Percentiles rank a stretch among this genome's conserved stretches.
phyloP scores from a whole-genome alignment of 2,888 invertebrate species.

The Trisateles emortualis region DNA sequence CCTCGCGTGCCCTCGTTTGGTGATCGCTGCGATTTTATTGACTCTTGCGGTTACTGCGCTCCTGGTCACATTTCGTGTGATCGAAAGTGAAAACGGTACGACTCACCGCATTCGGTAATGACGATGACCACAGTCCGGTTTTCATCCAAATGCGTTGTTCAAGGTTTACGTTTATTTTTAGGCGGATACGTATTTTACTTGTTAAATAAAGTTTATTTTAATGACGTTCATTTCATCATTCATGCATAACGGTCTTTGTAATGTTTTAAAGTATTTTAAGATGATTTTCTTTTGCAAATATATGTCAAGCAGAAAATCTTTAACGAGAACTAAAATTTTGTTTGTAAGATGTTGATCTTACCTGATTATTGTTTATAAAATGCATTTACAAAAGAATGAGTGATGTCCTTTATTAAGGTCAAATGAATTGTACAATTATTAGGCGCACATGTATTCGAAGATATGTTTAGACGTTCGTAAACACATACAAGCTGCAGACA shows the following conservation, averaged over 20 bases:
- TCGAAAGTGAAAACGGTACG: constrained; percentile 77
- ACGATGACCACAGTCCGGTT: constrained; percentile 28
- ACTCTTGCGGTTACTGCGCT: constrained; percentile 81
- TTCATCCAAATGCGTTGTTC: constrained; percentile 9
- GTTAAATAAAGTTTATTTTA: no score
- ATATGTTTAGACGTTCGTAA: neutral
- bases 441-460: neutral
- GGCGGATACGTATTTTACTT: neutral
- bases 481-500: neutral
- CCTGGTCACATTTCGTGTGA: constrained; percentile 76
- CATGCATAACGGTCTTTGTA: no score
- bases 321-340: no score
- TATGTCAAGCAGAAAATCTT: no score
- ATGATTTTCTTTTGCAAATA: no score
- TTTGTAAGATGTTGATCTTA: no score
- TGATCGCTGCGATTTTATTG: constrained; percentile 74
- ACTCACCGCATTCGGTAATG: constrained; percentile 41
- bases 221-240: no score
- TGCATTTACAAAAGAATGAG: no score
- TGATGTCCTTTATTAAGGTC: neutral
- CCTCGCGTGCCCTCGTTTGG: constrained; percentile 69
- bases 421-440: neutral
- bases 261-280: no score
- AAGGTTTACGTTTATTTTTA: neutral
- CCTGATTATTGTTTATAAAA: no score